These are phyloP conservation scores for Zosterops borbonicus DNA, from an alignment of 2,113 vertebrate genomes.

Conservation along the genomic window DNA sequence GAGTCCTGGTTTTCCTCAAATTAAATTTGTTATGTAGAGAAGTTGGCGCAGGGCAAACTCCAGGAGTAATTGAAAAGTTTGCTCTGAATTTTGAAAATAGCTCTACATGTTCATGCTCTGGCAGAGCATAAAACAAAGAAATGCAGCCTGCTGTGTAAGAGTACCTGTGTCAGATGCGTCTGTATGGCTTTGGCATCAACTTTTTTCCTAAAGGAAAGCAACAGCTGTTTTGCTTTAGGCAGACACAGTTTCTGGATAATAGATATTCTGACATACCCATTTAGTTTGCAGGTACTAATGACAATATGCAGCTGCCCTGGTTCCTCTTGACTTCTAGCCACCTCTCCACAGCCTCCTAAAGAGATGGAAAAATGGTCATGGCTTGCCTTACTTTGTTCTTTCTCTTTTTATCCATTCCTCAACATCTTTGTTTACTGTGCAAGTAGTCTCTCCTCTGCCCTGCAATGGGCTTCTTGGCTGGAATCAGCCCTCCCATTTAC, in stretches of 20 bases:
- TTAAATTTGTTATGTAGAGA: not conserved
- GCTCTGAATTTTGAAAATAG: not conserved
- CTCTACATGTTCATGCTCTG: not conserved
- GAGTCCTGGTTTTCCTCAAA: not conserved
- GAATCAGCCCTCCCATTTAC: not conserved
- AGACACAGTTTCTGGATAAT: not conserved
- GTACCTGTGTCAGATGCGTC: not conserved
- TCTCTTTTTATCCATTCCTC: not conserved
- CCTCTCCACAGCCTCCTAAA: not conserved
- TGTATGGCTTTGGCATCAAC: not conserved
- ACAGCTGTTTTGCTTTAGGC: not conserved
- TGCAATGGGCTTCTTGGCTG: not conserved
- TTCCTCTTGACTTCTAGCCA: not conserved
- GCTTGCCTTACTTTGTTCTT: not conserved
- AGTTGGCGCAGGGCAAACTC: not conserved
- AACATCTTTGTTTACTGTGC: not conserved
- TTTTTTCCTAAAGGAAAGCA: not conserved
- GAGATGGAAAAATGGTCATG: not conserved
- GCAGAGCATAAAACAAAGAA: slow-evolving; percentile 23
- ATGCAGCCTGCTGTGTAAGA: not conserved
- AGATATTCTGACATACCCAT: not conserved
- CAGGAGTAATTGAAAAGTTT: not conserved
- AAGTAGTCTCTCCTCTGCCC: not conserved
- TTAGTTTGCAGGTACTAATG: not conserved
- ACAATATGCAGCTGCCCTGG: not conserved